These are phyloP conservation scores for Scaptomyza pallida DNA, from an alignment of 1,140 invertebrate species.

Conservation along the genomic window DNA sequence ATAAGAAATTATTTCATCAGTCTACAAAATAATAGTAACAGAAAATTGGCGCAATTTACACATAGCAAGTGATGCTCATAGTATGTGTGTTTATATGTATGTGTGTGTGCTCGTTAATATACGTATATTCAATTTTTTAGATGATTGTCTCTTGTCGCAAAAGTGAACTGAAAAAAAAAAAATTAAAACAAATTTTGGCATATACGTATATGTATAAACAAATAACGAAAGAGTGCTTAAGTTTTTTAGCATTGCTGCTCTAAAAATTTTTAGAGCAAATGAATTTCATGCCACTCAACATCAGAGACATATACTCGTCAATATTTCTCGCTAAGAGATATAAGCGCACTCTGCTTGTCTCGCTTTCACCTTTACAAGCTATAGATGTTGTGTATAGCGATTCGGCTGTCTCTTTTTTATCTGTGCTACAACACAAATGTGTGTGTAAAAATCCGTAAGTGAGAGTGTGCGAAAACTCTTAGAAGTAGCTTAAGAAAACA, in stretches of 20 bases:
- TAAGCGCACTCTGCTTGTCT: conserved; percentile 14
- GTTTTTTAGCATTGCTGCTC: conserved; percentile 12
- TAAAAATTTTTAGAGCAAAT: conserved; percentile 23
- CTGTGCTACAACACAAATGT: conserved; percentile 24
- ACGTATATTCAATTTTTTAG: neutral
- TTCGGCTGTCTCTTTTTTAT: conserved; percentile 51
- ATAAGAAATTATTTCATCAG: neutral
- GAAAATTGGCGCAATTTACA: conserved; percentile 39
- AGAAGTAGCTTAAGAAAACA: conserved; percentile 46
- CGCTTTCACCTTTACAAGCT: conserved; percentile 12
- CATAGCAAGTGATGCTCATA: conserved; percentile 13
- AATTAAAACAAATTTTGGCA: neutral
- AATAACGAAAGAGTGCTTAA: neutral
- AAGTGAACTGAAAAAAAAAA: too few relatives aligned
- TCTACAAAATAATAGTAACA: conserved; percentile 1
- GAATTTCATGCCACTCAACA: conserved; percentile 28
- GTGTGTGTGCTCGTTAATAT: conserved; percentile 8
- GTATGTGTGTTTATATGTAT: conserved; percentile 6
- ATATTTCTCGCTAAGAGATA: conserved; percentile 13
- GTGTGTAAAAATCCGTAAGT: conserved; percentile 8
- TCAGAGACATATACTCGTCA: conserved; percentile 22
- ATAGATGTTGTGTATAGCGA: neutral
- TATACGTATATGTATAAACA: neutral
- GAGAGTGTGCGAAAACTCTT: conserved; percentile 12
- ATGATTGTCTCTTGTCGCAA: neutral